A percentile compares a stretch with the other conserved stretches of the same genome.
Conservation (phyloP, 2,113 vertebrate genomes). For the Thunnus maccoyii region DNA sequence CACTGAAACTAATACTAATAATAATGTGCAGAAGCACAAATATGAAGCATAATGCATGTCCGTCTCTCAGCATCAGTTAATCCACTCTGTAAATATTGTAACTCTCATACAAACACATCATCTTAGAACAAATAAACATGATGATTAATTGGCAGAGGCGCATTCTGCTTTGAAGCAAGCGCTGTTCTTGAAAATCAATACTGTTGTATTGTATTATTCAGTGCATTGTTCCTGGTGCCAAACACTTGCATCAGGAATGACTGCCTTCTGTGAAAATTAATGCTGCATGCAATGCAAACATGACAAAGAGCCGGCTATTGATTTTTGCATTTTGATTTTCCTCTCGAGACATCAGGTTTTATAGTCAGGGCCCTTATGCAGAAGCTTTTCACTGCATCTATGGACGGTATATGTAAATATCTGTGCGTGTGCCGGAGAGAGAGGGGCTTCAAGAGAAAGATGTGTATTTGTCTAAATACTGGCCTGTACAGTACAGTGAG, state of each 20-base stretch:
- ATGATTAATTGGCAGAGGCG: conserved; percentile 34
- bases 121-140: conserved; percentile 44
- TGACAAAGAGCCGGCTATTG: conserved; percentile 59
- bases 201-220: conserved; percentile 55
- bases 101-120: conserved; percentile 41
- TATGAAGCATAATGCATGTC: neutral
- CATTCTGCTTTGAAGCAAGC: conserved; percentile 14
- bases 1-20: too few relatives aligned
- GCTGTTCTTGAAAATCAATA: conserved; percentile 53
- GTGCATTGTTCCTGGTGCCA: conserved; percentile 45
- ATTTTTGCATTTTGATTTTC: conserved; percentile 60
- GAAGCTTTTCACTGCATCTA: conserved; percentile 28
- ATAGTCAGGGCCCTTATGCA: neutral
- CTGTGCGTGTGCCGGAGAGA: neutral
- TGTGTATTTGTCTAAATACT: conserved; percentile 15
- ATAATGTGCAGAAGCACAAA: neutral
- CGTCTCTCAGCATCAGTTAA: conserved; percentile 15
- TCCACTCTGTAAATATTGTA: conserved; percentile 38
- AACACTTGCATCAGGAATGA: conserved; percentile 36
- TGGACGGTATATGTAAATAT: conserved; percentile 11
- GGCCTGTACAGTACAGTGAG: conserved; percentile 19
- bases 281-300: conserved; percentile 59
- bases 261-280: conserved; percentile 60
- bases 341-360: conserved; percentile 42
- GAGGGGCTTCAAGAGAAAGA: conserved; percentile 15